phyloP scores from a whole-genome alignment of 2,888 invertebrate species.

The Tillus elongatus region DNA sequence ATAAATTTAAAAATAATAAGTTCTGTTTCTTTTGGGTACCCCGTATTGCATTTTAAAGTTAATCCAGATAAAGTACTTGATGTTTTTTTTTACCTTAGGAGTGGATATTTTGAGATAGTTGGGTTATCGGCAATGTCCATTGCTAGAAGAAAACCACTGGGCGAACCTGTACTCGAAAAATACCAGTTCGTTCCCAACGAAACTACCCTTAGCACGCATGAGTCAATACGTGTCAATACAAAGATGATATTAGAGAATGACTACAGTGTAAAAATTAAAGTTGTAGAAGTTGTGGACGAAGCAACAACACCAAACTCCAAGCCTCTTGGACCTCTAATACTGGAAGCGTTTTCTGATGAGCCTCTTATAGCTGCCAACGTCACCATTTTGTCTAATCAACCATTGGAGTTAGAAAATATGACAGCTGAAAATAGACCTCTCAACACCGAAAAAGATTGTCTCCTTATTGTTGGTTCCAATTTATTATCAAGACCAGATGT shows the following conservation, averaged over 20 bases:
- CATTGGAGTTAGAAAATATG: slow-evolving; percentile 45
- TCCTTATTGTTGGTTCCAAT: slow-evolving; percentile 30
- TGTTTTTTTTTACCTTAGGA: too few species aligned
- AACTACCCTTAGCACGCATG: slow-evolving; percentile 20
- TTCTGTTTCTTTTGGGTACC: too few species aligned
- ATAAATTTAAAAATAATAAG: too few species aligned
- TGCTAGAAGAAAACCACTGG: slow-evolving; percentile 56
- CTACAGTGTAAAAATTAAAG: slow-evolving; percentile 48
- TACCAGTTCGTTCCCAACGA: slow-evolving; percentile 62
- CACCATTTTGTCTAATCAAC: slow-evolving; percentile 47
- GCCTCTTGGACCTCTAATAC: slow-evolving; percentile 48
- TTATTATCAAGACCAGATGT: slow-evolving; percentile 44
- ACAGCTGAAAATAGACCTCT: slow-evolving; percentile 54
- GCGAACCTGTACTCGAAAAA: slow-evolving; percentile 68
- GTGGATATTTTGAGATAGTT: slow-evolving; percentile 68
- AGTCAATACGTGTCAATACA: slow-evolving; percentile 50
- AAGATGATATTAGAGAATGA: slow-evolving; percentile 68
- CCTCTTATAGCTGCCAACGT: slow-evolving; percentile 62
- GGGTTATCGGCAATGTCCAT: slow-evolving; percentile 72
- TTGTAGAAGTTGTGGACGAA: slow-evolving; percentile 26
- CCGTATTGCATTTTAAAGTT: too few species aligned
- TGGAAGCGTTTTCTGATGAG: slow-evolving; percentile 54
- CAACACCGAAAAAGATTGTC: slow-evolving; percentile 25
- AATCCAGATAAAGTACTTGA: too few species aligned
- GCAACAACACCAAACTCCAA: slow-evolving; percentile 32